phyloP scores from a whole-genome alignment of 2,113 vertebrate genomes.

The Cacatua alba region DNA sequence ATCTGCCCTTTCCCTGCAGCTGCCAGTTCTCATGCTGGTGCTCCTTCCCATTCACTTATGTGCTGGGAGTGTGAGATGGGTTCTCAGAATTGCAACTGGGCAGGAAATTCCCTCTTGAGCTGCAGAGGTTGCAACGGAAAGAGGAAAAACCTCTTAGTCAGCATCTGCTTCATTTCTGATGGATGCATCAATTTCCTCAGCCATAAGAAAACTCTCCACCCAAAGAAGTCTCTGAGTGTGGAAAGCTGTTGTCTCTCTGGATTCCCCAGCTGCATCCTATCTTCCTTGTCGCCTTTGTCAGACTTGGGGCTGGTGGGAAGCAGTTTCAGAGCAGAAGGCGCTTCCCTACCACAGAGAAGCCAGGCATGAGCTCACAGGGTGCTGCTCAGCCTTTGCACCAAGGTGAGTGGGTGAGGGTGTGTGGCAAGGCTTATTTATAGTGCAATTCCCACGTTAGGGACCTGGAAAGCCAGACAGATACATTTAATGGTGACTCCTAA shows the following conservation, averaged over 20 bases:
- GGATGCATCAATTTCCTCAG: conserved; percentile 52
- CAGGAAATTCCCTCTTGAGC: conserved; percentile 61
- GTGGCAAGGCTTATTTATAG: background rate
- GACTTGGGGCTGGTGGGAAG: background rate
- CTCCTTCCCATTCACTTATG: background rate
- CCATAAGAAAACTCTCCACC: conserved; percentile 27
- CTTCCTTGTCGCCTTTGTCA: background rate
- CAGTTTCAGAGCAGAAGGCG: background rate
- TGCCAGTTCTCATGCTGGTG: background rate
- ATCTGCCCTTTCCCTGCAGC: background rate
- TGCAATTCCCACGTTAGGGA: background rate
- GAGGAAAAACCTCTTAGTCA: conserved; percentile 65
- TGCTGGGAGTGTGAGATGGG: background rate
- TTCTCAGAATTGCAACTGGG: background rate
- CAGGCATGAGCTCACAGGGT: rapidly evolving
- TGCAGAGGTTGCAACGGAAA: conserved; percentile 49
- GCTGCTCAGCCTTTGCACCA: background rate
- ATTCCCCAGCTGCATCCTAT: conserved; percentile 62
- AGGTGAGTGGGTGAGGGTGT: background rate
- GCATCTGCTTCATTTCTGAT: conserved; percentile 41
- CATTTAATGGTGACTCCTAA: background rate
- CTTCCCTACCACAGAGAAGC: rapidly evolving
- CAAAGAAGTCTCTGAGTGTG: background rate
- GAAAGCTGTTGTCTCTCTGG: background rate
- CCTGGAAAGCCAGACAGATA: background rate